phyloP scores from a whole-genome alignment of 2,797 vertebrate species.

The Hirundo rustica region DNA sequence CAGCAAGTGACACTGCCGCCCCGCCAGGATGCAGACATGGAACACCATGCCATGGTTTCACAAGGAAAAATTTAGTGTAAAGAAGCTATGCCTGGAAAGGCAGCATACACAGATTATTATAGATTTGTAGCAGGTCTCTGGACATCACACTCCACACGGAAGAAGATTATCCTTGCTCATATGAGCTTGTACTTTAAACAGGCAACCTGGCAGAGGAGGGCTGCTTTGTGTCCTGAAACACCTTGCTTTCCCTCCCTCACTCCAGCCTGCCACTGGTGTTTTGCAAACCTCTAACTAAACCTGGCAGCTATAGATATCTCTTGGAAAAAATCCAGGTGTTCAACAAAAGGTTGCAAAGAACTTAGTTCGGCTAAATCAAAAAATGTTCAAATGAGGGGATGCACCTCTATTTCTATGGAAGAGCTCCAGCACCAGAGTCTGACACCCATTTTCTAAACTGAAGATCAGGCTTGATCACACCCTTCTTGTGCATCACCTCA shows the following conservation, averaged over 20 bases:
- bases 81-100: neutral
- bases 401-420: neutral
- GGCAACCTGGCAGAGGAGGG: neutral
- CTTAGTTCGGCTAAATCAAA: neutral
- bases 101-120: neutral
- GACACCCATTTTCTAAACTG: neutral
- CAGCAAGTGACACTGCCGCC: neutral
- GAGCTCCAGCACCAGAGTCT: neutral
- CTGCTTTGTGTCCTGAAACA: conserved; percentile 3
- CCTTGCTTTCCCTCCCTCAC: neutral
- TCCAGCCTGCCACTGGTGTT: neutral
- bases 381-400: neutral
- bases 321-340: conserved; percentile 23
- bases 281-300: neutral
- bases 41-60: neutral
- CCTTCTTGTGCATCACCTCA: neutral
- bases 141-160: neutral
- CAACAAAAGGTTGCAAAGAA: neutral
- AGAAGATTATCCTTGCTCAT: neutral
- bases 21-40: rapidly evolving
- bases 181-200: neutral
- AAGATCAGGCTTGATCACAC: neutral
- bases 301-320: neutral
- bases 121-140: neutral
- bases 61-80: neutral